Conservation (phyloP, 2,113 vertebrate species). For the Microcebus ravelobensis region DNA sequence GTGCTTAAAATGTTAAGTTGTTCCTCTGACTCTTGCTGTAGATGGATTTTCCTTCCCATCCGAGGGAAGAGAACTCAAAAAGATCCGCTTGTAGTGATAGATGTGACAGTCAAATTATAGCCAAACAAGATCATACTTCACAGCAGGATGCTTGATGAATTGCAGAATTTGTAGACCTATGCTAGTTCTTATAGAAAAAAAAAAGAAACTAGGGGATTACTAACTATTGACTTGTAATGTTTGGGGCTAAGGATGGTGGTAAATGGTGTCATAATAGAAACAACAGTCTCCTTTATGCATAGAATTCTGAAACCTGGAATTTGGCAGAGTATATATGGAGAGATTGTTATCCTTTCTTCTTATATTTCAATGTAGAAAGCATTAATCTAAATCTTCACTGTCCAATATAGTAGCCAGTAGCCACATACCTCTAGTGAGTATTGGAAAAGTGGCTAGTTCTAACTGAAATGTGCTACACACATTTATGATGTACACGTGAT, state of each 20-base stretch:
- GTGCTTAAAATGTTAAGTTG: not conserved
- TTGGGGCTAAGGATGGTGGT: not conserved
- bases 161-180: not conserved
- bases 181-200: not conserved
- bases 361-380: not conserved
- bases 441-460: not conserved
- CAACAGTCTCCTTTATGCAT: not conserved
- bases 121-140: not conserved
- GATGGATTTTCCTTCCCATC: not conserved
- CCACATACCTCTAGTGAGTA: not conserved
- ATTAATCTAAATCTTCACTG: not conserved
- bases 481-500: too few relatives aligned
- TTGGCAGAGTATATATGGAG: not conserved
- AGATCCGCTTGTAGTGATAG: not conserved
- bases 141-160: not conserved
- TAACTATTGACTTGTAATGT: not conserved
- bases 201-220: not conserved
- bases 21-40: not conserved
- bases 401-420: not conserved
- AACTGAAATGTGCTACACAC: not conserved
- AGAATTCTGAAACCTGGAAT: not conserved
- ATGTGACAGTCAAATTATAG: not conserved
- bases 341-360: not conserved
- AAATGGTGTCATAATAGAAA: not conserved
- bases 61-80: not conserved